phyloP scores from a whole-genome alignment of 2,797 vertebrate genomes.

The Anniella stebbinsi region DNA sequence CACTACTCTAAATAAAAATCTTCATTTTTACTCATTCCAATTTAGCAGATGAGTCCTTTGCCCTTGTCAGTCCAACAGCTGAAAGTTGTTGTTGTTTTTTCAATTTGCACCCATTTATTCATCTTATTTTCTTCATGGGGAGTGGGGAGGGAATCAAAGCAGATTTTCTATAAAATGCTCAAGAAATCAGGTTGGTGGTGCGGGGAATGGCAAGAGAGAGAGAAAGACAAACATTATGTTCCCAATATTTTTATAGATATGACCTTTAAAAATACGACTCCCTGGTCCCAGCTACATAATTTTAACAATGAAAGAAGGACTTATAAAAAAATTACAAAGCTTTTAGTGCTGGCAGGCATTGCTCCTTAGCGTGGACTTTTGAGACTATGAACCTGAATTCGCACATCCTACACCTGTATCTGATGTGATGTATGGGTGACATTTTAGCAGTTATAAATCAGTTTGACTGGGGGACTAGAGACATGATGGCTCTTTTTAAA shows the following conservation, averaged over 20 bases:
- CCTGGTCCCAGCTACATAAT: neutral
- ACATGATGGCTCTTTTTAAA: slow-evolving; percentile 15
- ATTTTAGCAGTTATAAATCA: slow-evolving; percentile 51
- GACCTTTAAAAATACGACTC: slow-evolving; percentile 48
- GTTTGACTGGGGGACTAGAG: slow-evolving; percentile 24
- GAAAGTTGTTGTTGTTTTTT: neutral
- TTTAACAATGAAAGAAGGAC: neutral
- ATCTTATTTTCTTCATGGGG: no score
- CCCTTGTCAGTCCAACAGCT: neutral
- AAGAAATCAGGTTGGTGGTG: neutral
- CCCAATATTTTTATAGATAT: slow-evolving; percentile 34
- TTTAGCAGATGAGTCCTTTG: neutral
- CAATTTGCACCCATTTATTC: neutral
- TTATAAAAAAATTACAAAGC: neutral
- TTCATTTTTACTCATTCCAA: neutral
- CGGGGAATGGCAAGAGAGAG: neutral
- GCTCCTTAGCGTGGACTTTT: neutral
- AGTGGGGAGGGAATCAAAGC: neutral
- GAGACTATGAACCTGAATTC: neutral
- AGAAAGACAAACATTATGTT: slow-evolving; percentile 23
- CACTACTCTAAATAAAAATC: neutral
- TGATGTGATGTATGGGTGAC: neutral
- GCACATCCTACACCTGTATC: neutral
- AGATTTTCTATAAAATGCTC: neutral
- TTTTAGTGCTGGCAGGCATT: neutral